A percentile compares a stretch with the other conserved stretches of the same genome.
Evolutionary conservation across 2,888 invertebrate species (phyloP).

Genomic region (Ophonus ardosiacus): DNA sequence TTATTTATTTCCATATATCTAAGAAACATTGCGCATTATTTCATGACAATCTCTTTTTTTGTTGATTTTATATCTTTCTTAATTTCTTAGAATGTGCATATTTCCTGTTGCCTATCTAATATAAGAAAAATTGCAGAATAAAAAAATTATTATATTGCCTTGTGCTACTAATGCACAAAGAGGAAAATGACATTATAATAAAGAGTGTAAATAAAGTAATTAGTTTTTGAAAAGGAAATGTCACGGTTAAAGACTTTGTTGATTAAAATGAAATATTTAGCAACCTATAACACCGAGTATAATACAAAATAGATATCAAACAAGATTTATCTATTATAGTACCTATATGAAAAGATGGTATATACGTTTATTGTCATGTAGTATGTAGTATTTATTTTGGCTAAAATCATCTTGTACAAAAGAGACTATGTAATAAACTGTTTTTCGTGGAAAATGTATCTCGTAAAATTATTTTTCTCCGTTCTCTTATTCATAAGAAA

Average conservation of each 20-base stretch:
- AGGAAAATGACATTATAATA: constrained; percentile 1
- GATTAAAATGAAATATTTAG: not conserved
- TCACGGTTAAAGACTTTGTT: not conserved
- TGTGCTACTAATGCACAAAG: constrained; percentile 1
- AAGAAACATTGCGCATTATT: too few species aligned
- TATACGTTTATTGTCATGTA: too few species aligned
- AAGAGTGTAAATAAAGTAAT: not conserved
- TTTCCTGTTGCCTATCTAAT: not conserved
- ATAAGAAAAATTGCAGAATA: not conserved
- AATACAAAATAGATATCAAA: not conserved
- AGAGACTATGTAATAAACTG: too few species aligned
- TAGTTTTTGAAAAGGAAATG: not conserved
- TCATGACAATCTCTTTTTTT: too few species aligned
- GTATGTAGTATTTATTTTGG: too few species aligned
- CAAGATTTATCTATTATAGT: not conserved
- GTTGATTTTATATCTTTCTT: not conserved
- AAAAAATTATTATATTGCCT: not conserved
- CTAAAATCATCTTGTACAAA: too few species aligned
- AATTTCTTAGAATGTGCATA: not conserved
- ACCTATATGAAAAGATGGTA: too few species aligned
- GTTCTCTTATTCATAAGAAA: too few species aligned
- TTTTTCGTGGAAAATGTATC: too few species aligned
- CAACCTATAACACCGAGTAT: not conserved
- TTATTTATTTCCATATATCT: too few species aligned
- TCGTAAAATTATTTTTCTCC: too few species aligned